A percentile compares a stretch with the other conserved stretches of the same genome.
These are phyloP conservation scores for Todiramphus chloris DNA, from an alignment of 2,113 vertebrate genomes.

Conservation along the genomic window DNA sequence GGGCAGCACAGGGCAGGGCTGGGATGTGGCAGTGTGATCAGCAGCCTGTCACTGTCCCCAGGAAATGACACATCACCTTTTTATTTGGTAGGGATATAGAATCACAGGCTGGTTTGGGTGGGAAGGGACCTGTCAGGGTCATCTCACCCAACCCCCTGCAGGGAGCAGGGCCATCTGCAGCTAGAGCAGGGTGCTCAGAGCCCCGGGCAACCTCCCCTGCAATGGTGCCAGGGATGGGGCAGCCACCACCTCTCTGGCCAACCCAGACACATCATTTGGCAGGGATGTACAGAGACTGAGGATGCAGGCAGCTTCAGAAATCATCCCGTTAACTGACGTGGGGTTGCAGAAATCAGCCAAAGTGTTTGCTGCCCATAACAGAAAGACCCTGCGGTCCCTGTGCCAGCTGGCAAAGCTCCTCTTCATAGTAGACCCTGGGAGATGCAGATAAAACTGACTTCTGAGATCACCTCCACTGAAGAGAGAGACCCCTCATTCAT, in stretches of 20 bases:
- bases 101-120: not conserved
- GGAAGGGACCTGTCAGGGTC: too few relatives aligned
- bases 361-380: not conserved
- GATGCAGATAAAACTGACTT: not conserved
- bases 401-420: not conserved
- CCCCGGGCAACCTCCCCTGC: not conserved
- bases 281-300: not conserved
- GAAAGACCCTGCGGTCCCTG: not conserved
- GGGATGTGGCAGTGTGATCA: not conserved
- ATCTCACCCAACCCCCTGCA: not conserved
- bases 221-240: not conserved
- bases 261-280: fast-evolving
- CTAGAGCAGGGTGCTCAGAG: not conserved
- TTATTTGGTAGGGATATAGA: not conserved
- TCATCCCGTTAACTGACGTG: not conserved
- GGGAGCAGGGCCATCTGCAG: not conserved
- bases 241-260: not conserved
- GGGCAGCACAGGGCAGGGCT: not conserved
- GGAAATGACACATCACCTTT: not conserved
- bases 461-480: not conserved
- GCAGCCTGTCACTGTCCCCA: not conserved
- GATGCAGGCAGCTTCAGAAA: not conserved
- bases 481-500: not conserved
- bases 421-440: not conserved
- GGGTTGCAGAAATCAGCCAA: not conserved